Base-by-base conservation (phyloP, 2,888 invertebrate species). In the Patella depressa region DNA sequence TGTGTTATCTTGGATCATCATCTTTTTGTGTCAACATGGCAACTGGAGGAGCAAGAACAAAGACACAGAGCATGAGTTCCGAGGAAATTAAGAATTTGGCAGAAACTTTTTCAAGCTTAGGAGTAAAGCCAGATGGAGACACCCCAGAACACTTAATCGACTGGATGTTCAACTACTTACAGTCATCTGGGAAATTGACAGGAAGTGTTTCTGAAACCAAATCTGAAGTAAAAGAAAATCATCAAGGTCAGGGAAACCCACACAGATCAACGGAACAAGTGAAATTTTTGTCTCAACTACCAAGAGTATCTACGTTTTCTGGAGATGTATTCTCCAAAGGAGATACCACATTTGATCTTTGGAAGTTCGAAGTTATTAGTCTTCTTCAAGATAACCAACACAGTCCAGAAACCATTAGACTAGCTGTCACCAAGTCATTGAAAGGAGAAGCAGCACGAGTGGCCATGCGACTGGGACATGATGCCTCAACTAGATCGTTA, bases 361-460 rank as follows among this genome's bases (percentile, higher is more conserved):
- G 59, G 59, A 59, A 59, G 19, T 59, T 59, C 15, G 59, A 59
- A 59, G 59, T 59, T 7, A 3, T 59, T 7, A 59, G 59, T 59
- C 19, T 59, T n/a, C 19, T 19, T 7, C 17, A 19, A 59, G 59
- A 59, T 59, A 17, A 17, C 15, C 11, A 59, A 9, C 59, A 59
- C 5, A 19, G 19, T 14, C 14, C 14, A 7, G 59, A 59, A n/a
- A 14, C 59, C 7, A 17, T 59, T 7, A 59, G 34, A 34, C 34
- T 34, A 34, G 34, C 34, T 34, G 34, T 34, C 34, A 34, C 34
- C 34, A 34, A 34, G 59, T 59, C 59, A n/a, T 19, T 59, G 17
- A 59, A 59, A 59, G 59, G 59, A n/a, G 59, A 59, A 59, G 59
- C 59, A n/a, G 59, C 59, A 59, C 17, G 14, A 59, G 59, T n/a